These are phyloP conservation scores for Ligdia adustata DNA, from an alignment of 2,888 invertebrate genomes.

Conservation along the genomic window DNA sequence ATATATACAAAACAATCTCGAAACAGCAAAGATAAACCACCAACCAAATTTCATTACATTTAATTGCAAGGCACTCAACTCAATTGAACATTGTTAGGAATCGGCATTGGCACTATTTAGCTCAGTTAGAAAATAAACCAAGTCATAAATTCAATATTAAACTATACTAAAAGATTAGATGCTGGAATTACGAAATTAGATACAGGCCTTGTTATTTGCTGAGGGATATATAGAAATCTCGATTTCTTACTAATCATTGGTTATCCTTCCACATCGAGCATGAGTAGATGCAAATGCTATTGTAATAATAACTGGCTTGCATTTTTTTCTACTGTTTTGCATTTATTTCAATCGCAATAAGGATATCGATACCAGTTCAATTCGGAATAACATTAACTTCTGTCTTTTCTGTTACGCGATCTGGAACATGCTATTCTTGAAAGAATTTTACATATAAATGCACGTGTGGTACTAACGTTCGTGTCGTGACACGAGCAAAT, in stretches of 20 bases:
- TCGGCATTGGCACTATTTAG: slow-evolving; percentile 26
- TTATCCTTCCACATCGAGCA: slow-evolving; percentile 24
- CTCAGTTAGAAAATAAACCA: slow-evolving; percentile 25
- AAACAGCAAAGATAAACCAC: slow-evolving; percentile 3
- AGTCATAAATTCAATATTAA: slow-evolving; percentile 22
- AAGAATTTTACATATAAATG: slow-evolving; percentile 40
- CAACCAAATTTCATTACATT: slow-evolving; percentile 22
- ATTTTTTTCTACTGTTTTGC: slow-evolving; percentile 1
- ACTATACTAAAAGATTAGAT: slow-evolving; percentile 6
- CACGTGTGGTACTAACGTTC: slow-evolving; percentile 41
- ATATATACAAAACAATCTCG: too few relatives aligned
- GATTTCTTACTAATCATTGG: slow-evolving; percentile 14
- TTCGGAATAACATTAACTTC: slow-evolving; percentile 1
- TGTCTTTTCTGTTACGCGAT: background rate
- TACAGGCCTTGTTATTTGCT: slow-evolving; percentile 7
- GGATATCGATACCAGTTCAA: slow-evolving; percentile 3
- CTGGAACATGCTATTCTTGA: slow-evolving; percentile 9
- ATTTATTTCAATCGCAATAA: background rate
- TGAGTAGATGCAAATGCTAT: slow-evolving; percentile 12
- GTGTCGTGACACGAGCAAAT: slow-evolving; percentile 68
- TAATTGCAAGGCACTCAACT: slow-evolving; percentile 27
- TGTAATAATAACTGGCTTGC: background rate
- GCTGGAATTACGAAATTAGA: slow-evolving; percentile 8
- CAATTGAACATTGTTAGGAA: slow-evolving; percentile 21
- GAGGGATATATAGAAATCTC: slow-evolving; percentile 17